These are phyloP conservation scores for Loriculus beryllinus DNA, from an alignment of 2,797 vertebrate genomes.

Conservation along the genomic window DNA sequence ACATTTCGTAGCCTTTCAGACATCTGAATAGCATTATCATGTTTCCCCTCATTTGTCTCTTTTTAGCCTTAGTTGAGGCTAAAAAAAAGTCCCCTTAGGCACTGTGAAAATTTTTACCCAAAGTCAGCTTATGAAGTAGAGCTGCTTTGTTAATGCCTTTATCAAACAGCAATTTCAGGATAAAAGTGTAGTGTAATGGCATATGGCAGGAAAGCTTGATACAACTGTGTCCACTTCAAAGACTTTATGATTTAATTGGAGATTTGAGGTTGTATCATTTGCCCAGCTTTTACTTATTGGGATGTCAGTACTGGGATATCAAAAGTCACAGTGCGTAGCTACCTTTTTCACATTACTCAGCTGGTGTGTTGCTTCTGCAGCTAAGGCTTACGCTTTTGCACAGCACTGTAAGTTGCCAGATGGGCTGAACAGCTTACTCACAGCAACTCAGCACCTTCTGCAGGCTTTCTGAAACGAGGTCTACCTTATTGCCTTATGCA, in stretches of 20 bases:
- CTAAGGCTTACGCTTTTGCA: neutral
- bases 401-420: accelerated
- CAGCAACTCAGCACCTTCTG: neutral
- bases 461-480: neutral
- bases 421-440: neutral
- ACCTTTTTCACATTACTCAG: neutral
- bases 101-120: conserved; percentile 23
- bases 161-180: neutral
- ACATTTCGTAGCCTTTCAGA: conserved; percentile 37
- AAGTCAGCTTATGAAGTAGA: conserved; percentile 2
- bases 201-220: neutral
- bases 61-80: neutral
- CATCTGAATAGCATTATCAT: conserved; percentile 2
- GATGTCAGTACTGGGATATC: neutral
- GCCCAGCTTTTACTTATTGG: neutral
- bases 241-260: neutral
- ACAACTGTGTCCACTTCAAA: neutral
- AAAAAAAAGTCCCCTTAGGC: conserved; percentile 25
- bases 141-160: conserved; percentile 26
- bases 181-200: neutral
- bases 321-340: neutral
- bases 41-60: neutral
- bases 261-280: neutral
- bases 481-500: neutral
- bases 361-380: neutral